Percentiles rank a stretch among this genome's conserved stretches.
Evolutionary conservation across 2,797 vertebrate genomes (phyloP).

Genomic region (Pelochelys cantorii): DNA sequence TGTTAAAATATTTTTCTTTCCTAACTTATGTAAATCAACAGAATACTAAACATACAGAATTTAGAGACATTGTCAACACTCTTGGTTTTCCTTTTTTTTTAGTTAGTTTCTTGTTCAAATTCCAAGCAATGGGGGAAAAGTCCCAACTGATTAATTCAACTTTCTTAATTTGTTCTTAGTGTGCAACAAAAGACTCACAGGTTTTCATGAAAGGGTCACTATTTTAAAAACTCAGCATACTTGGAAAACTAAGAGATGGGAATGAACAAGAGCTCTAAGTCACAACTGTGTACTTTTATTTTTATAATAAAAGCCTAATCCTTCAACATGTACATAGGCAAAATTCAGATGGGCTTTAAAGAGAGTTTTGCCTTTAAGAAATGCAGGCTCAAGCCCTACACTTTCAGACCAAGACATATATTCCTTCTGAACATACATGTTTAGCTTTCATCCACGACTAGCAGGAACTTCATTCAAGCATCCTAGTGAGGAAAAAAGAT

Average conservation of each 20-base stretch:
- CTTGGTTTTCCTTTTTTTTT: conserved; percentile 14
- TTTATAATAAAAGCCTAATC: background rate
- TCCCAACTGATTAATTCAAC: conserved; percentile 24
- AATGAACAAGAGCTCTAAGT: background rate
- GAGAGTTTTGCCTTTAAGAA: conserved; percentile 6
- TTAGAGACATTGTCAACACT: background rate
- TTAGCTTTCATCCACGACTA: conserved; percentile 7
- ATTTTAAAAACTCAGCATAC: conserved; percentile 25
- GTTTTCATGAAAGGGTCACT: conserved; percentile 17
- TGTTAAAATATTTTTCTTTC: conserved; percentile 5
- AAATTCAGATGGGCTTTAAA: background rate
- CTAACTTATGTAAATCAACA: background rate
- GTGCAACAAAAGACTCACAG: background rate
- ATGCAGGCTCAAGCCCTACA: background rate
- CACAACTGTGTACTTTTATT: background rate
- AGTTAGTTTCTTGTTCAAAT: background rate
- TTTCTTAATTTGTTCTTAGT: conserved; percentile 30
- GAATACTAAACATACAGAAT: background rate
- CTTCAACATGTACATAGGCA: background rate
- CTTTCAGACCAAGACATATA: conserved; percentile 30
- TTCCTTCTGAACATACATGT: background rate
- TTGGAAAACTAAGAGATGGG: background rate
- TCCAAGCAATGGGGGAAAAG: conserved; percentile 4
- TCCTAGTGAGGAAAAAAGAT: conserved; percentile 28
- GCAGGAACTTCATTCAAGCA: conserved; percentile 50